Evolutionary conservation across 2,113 vertebrate genomes (phyloP), one percentile per base, ranked within the genome.

Genomic region (Mesembrinibis cayennensis): DNA sequence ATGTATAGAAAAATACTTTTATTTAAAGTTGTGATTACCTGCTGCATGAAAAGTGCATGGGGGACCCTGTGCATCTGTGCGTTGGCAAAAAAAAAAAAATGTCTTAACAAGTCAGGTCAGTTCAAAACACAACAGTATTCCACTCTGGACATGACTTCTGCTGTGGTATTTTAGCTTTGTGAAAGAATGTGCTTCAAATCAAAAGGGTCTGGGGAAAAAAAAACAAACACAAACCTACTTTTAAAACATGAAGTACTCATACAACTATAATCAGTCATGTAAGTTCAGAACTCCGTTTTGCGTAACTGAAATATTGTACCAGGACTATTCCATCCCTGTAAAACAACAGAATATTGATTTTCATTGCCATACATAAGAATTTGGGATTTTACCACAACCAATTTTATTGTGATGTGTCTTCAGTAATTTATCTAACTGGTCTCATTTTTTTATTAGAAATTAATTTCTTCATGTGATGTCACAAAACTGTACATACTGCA

Each of bases 1-100:
- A 98, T 98, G 98, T 98, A 98, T 98, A 98, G 97, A 98, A 97
- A 98, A 98, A 97, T 94, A 92, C 93, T 98, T 98, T 98, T 98
- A 98, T 98, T 98, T 98, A 98, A 98, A 98, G 97, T 97, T 98
- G 98, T 98, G 97, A 98, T 98, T 98, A 98, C 96, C 95, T 98
- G 98, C 98, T 98, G 98, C 98, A 98, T 98, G 98, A 98, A 94
- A 97, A 97, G 91, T 98, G 98, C 98, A 98, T 98, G 98, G 98
- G 98, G 96, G 97, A 97, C 97, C 98, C 98, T 98, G 96, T 98
- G 98, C 98, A 98, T 98, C 98, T 98, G 98, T 97, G 97, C 97
- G 91, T 97, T 97, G 95, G 94, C 97, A 98, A 98, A 97, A 86
- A 78, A 95, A 95, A 89, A 80, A 93, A 83, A 96, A 97, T 34